phyloP scores from a whole-genome alignment of 2,888 invertebrate genomes.

The Ornithoptera priamus region DNA sequence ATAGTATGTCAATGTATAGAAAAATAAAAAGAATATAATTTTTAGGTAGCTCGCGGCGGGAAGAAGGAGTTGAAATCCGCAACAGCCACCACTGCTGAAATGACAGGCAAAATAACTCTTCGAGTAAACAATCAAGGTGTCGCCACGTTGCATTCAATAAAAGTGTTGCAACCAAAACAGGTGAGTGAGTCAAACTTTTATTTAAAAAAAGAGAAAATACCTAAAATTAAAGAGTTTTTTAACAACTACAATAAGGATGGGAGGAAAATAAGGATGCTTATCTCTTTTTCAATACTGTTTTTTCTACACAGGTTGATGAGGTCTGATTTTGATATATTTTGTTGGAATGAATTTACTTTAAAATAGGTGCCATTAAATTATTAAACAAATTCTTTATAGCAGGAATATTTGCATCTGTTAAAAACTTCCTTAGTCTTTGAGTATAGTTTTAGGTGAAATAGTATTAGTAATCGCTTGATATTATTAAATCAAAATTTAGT shows the following conservation, averaged over 20 bases:
- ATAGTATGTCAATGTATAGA: constrained; percentile 6
- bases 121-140: constrained; percentile 88
- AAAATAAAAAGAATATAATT: constrained; percentile 36
- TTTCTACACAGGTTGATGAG: no score
- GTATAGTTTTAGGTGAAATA: no score
- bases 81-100: constrained; percentile 92
- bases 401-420: no score
- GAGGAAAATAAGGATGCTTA: neutral
- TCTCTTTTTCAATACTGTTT: neutral
- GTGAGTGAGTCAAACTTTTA: constrained; percentile 58
- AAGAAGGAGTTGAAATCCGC: constrained; percentile 91
- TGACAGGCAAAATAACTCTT: constrained; percentile 89
- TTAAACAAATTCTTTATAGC: no score
- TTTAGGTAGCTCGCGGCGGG: constrained; percentile 86
- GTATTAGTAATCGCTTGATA: no score
- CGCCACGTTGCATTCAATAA: constrained; percentile 91
- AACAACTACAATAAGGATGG: neutral
- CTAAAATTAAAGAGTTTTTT: neutral
- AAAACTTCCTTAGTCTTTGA: no score
- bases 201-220: neutral
- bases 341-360: no score
- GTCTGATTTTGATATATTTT: no score
- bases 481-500: no score
- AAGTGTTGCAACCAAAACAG: constrained; percentile 93
- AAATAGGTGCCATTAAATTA: no score